Evolutionary conservation across 2,888 invertebrate genomes (phyloP).

Genomic region (Choristoneura rosaceana): DNA sequence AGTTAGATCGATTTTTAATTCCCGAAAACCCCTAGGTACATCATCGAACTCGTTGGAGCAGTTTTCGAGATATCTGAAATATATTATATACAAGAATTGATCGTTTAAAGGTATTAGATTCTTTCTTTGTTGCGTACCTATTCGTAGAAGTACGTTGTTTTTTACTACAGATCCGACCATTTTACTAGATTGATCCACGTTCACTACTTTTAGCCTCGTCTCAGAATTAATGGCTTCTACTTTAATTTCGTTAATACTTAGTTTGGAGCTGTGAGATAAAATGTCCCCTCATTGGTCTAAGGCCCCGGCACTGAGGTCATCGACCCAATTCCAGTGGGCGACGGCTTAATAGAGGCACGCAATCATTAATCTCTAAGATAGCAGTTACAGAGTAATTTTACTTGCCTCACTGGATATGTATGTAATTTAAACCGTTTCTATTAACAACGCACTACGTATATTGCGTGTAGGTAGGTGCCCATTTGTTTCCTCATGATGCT

Average conservation of each 20-base stretch:
- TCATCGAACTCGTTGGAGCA: no score
- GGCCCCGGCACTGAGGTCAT: conserved; percentile 53
- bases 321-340: conserved; percentile 58
- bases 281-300: conserved; percentile 32
- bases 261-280: conserved; percentile 42
- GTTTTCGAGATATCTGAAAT: no score
- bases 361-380: conserved; percentile 59
- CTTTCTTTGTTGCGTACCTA: neutral
- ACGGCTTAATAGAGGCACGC: conserved; percentile 56
- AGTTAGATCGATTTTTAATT: no score
- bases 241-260: conserved; percentile 8
- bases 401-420: conserved; percentile 31
- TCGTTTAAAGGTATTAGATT: no score
- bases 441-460: conserved; percentile 34
- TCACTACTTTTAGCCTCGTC: neutral
- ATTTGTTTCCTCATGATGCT: conserved; percentile 29
- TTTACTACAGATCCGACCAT: neutral
- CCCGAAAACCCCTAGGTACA: no score
- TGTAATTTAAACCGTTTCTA: conserved; percentile 31
- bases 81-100: no score
- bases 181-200: conserved; percentile 16
- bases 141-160: neutral
- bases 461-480: conserved; percentile 24
- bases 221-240: neutral
- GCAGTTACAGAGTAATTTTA: conserved; percentile 44